Evolutionary conservation across 2,888 invertebrate species (phyloP).

Genomic region (Lordiphosa andalusiaca): DNA sequence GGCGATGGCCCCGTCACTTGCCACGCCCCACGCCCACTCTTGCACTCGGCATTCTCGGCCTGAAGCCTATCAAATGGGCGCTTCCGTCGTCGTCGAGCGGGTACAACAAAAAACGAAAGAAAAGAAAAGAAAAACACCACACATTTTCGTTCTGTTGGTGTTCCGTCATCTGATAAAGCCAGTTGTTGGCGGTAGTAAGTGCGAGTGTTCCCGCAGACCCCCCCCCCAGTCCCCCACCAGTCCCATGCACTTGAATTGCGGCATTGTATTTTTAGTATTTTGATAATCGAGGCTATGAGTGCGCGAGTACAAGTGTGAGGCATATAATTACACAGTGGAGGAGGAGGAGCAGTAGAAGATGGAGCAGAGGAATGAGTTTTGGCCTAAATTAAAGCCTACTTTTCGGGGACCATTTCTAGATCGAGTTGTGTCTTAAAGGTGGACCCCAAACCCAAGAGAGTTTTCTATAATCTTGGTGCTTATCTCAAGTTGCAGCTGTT

Average conservation of each 20-base stretch:
- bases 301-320: background rate
- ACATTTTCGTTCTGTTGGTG: slow-evolving; percentile 8
- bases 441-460: no score
- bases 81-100: slow-evolving; percentile 38
- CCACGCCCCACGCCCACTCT: slow-evolving; percentile 55
- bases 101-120: slow-evolving; percentile 14
- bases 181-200: background rate
- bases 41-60: slow-evolving; percentile 67
- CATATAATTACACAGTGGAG: slow-evolving; percentile 16
- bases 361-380: background rate
- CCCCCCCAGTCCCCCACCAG: slow-evolving; percentile 18
- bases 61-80: slow-evolving; percentile 28
- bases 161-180: slow-evolving; percentile 47
- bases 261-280: slow-evolving; percentile 55
- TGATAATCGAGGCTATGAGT: slow-evolving; percentile 32
- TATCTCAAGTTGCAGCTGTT: no score
- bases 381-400: background rate
- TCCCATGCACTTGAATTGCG: slow-evolving; percentile 60
- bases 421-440: no score
- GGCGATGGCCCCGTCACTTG: slow-evolving; percentile 26
- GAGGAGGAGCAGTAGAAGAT: background rate
- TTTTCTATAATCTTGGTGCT: no score
- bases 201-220: no score
- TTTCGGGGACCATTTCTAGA: no score
- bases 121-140: background rate